phyloP scores from a whole-genome alignment of 2,113 vertebrate species.

The Agapornis roseicollis region DNA sequence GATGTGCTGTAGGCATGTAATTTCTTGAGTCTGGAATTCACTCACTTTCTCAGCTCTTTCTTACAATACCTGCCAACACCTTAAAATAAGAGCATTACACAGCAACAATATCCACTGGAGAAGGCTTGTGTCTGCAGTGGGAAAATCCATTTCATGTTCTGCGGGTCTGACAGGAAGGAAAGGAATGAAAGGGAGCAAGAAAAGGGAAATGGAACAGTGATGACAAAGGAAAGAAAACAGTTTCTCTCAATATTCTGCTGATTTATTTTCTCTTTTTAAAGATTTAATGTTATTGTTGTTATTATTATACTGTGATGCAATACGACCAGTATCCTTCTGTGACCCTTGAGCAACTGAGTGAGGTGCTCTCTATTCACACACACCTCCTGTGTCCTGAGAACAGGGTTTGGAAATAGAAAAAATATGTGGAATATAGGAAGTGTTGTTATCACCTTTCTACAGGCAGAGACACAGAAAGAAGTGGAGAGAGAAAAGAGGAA shows the following conservation, averaged over 20 bases:
- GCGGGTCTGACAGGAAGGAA: not conserved
- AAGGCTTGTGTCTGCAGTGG: not conserved
- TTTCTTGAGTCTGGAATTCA: constrained; percentile 8
- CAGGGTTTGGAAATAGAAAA: not conserved
- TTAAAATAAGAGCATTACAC: not conserved
- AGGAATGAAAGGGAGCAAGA: not conserved
- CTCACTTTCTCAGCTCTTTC: not conserved
- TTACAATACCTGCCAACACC: constrained; percentile 14
- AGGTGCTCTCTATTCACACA: not conserved
- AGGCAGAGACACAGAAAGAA: not conserved
- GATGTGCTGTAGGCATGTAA: constrained; percentile 27
- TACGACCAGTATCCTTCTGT: not conserved
- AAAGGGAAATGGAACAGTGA: not conserved
- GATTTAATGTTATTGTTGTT: not conserved
- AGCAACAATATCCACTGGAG: not conserved
- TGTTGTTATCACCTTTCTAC: not conserved
- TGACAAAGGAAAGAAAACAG: not conserved
- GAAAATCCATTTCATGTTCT: not conserved
- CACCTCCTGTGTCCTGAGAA: not conserved
- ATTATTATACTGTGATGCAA: not conserved
- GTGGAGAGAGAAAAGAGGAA: not conserved
- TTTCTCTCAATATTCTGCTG: not conserved
- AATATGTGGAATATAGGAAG: not conserved
- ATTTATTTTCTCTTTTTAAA: not conserved
- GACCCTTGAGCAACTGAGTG: too few species aligned